A percentile compares a stretch with the other conserved stretches of the same genome.
phyloP scores from a whole-genome alignment of 2,888 invertebrate genomes.

The Eledona agricola region DNA sequence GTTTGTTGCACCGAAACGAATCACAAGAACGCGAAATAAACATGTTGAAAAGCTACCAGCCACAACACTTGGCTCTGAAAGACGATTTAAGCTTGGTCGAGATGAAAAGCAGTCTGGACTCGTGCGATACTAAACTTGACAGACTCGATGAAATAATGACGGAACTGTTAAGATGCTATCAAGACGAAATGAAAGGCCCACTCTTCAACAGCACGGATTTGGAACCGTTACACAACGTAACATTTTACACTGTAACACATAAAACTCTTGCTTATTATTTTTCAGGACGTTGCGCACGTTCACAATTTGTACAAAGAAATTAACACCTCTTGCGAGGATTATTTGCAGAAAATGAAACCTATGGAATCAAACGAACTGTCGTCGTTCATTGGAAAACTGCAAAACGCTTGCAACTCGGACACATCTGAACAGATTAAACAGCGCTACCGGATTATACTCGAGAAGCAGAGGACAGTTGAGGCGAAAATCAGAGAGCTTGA shows the following conservation, averaged over 20 bases:
- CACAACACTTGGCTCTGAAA: no score
- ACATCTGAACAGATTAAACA: no score
- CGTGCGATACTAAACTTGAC: background rate
- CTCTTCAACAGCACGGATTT: no score
- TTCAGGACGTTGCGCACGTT: no score
- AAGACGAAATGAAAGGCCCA: no score
- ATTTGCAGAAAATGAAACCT: background rate
- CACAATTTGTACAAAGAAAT: constrained; percentile 4
- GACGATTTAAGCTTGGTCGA: background rate
- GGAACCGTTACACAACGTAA: background rate
- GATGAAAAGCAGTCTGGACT: background rate
- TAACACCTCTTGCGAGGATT: background rate
- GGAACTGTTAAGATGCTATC: no score
- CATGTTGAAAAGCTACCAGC: no score
- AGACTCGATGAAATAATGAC: no score
- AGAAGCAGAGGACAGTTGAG: no score
- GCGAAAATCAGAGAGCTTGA: no score
- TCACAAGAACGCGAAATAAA: background rate
- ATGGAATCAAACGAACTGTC: background rate
- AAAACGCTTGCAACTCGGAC: no score
- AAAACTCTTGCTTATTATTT: background rate
- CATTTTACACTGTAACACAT: background rate
- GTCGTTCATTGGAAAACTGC: constrained; percentile 3
- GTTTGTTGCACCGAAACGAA: background rate
- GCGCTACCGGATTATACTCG: no score